These are phyloP conservation scores for Ataeniobius toweri DNA, from an alignment of 2,797 vertebrate genomes.

Conservation along the genomic window DNA sequence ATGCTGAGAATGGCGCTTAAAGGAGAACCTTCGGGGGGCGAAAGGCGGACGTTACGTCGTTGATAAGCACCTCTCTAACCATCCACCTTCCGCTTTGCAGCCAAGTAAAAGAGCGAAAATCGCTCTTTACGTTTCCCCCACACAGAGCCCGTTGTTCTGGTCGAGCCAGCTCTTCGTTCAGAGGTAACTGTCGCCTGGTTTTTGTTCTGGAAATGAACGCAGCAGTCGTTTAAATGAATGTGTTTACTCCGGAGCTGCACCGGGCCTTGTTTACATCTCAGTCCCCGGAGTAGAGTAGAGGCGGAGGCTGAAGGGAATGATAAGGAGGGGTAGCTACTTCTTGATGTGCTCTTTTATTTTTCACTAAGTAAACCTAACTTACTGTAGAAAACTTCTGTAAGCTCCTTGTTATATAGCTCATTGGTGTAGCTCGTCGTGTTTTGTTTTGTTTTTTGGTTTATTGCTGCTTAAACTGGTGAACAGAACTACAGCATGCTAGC, in stretches of 20 bases:
- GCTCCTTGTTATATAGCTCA: not conserved
- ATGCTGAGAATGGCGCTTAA: not conserved
- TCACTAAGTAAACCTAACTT: not conserved
- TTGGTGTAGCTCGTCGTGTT: not conserved
- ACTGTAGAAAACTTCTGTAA: not conserved
- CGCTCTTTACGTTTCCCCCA: constrained; percentile 37
- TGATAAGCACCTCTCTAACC: constrained; percentile 64
- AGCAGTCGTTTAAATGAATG: constrained; percentile 5
- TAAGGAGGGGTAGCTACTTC: constrained; percentile 21
- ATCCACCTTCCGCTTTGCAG: constrained; percentile 70
- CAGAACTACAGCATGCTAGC: constrained; percentile 47
- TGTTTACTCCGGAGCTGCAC: constrained; percentile 34
- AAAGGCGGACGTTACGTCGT: constrained; percentile 77
- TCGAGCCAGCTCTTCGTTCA: constrained; percentile 21
- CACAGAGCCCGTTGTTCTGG: constrained; percentile 28
- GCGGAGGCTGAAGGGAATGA: constrained; percentile 35
- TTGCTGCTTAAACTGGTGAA: constrained; percentile 25
- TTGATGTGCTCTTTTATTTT: not conserved
- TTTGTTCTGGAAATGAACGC: not conserved
- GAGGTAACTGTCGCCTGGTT: constrained; percentile 67
- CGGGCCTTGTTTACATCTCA: constrained; percentile 86
- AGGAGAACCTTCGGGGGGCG: not conserved
- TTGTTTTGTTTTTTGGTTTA: not conserved
- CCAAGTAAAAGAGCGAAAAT: constrained; percentile 55
- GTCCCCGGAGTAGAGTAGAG: constrained; percentile 74